Percentiles rank a stretch among this genome's conserved stretches.
Evolutionary conservation across 1,140 invertebrate genomes (phyloP).

Genomic region (Drosophila orena): DNA sequence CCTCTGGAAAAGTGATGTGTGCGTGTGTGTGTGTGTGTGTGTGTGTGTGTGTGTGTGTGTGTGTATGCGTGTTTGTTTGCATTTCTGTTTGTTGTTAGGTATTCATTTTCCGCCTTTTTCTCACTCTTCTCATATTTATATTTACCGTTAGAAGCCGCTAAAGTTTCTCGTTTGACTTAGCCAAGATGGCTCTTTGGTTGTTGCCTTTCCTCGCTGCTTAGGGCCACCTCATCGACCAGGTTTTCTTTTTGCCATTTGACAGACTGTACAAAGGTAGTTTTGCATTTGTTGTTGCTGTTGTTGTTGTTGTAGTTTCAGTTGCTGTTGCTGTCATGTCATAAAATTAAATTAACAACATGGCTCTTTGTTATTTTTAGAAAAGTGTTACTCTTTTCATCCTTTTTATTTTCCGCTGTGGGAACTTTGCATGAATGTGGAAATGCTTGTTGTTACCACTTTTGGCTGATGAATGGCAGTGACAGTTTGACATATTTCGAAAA

Average conservation of each 20-base stretch:
- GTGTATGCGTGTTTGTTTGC: conserved; percentile 29
- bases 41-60: no score
- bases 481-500: conserved; percentile 38
- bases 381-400: conserved; percentile 3
- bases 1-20: conserved; percentile 15
- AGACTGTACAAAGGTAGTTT: conserved; percentile 30
- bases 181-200: conserved; percentile 47
- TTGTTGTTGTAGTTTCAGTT: conserved; percentile 1
- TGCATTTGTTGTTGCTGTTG: no score
- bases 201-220: conserved; percentile 12
- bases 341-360: conserved; percentile 71
- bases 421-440: conserved; percentile 35
- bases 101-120: conserved; percentile 16
- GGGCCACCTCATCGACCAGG: conserved; percentile 50
- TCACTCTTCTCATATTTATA: conserved; percentile 54
- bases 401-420: conserved; percentile 1
- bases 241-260: conserved; percentile 26
- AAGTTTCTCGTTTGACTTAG: conserved; percentile 57
- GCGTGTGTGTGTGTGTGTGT: background rate
- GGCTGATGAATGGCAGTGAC: conserved; percentile 27
- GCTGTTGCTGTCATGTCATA: conserved; percentile 63
- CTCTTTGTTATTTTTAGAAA: conserved; percentile 48
- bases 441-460: conserved; percentile 25
- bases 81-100: conserved; percentile 48
- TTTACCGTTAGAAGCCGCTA: conserved; percentile 77